Conservation (phyloP, 2,797 vertebrate genomes). For the Pseudomugil tenellus region DNA sequence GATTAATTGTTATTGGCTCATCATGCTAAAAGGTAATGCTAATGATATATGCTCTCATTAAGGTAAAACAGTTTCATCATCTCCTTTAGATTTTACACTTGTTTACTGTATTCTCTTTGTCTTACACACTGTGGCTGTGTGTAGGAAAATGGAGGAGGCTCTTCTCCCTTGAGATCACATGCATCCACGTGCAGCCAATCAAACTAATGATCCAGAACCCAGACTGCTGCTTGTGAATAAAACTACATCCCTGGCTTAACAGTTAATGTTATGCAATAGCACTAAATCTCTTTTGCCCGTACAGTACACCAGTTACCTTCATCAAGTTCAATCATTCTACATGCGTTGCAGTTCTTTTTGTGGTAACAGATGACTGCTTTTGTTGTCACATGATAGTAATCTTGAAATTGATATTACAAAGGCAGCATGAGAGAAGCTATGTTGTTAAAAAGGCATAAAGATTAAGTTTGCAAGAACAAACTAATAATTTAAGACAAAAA, state of each 20-base stretch:
- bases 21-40: background rate
- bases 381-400: constrained; percentile 18
- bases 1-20: background rate
- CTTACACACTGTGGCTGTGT: background rate
- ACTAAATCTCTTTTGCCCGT: background rate
- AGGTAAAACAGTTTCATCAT: background rate
- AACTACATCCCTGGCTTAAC: background rate
- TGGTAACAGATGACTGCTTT: background rate
- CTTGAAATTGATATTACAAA: constrained; percentile 25
- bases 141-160: background rate
- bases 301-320: background rate
- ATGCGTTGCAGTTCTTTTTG: constrained; percentile 1
- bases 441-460: constrained; percentile 13
- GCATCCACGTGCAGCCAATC: constrained; percentile 6
- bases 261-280: background rate
- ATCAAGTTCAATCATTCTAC: background rate
- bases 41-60: background rate
- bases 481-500: constrained; percentile 17
- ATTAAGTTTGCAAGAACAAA: constrained; percentile 20
- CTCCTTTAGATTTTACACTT: background rate
- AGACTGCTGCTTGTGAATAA: background rate
- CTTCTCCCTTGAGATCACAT: background rate
- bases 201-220: constrained; percentile 9
- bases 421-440: background rate
- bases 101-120: background rate